A percentile compares a stretch with the other conserved stretches of the same genome.
These are phyloP conservation scores for Azorinus chamasolen DNA, from an alignment of 2,888 invertebrate species.

Conservation along the genomic window DNA sequence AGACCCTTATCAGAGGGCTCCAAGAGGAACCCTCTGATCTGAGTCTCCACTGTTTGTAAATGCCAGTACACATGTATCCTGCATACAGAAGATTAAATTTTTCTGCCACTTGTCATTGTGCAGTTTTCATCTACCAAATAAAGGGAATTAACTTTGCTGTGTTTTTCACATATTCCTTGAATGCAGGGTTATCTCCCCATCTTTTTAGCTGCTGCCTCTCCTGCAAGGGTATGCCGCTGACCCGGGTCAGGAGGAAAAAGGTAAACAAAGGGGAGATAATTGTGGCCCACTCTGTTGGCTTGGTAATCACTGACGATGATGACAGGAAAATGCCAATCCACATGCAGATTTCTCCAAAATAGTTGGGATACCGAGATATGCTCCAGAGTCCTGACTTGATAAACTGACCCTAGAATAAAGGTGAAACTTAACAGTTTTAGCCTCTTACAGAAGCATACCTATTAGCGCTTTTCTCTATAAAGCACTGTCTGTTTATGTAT, in stretches of 20 bases:
- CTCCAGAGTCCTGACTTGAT: slow-evolving; percentile 83
- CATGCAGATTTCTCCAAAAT: slow-evolving; percentile 85
- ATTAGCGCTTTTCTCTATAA: no score
- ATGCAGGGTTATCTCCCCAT: slow-evolving; percentile 84
- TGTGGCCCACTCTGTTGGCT: slow-evolving; percentile 75
- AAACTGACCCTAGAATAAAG: slow-evolving; percentile 79
- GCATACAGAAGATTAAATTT: not conserved
- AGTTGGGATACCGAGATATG: slow-evolving; percentile 84
- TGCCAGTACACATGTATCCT: not conserved
- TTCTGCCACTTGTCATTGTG: not conserved
- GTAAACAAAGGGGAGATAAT: slow-evolving; percentile 84
- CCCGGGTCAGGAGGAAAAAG: slow-evolving; percentile 83
- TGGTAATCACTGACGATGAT: slow-evolving; percentile 72
- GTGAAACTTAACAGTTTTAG: no score
- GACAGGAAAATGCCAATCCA: slow-evolving; percentile 83
- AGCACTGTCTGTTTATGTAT: no score
- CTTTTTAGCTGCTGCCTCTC: slow-evolving; percentile 82
- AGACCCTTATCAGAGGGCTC: no score
- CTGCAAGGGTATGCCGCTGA: slow-evolving; percentile 85
- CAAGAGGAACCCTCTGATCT: no score
- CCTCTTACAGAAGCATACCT: no score
- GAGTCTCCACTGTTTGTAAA: no score
- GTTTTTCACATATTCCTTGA: slow-evolving; percentile 82
- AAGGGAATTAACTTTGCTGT: slow-evolving; percentile 85
- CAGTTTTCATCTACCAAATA: slow-evolving; percentile 69